phyloP scores from a whole-genome alignment of 1,140 invertebrate genomes.

The Cheumatopsyche charites region DNA sequence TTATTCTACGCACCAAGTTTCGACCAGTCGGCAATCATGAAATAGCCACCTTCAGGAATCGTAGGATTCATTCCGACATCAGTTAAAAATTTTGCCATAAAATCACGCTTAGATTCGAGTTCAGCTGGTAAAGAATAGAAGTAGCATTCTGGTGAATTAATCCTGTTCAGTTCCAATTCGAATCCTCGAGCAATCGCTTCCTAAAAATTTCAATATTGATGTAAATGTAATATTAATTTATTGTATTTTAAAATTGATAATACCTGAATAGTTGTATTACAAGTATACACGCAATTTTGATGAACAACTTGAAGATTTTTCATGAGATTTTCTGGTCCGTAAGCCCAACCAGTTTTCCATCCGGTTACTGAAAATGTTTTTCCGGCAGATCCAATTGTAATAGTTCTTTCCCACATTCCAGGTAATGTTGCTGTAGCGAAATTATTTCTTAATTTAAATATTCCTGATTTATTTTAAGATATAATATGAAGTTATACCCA shows the following conservation, averaged over 20 bases:
- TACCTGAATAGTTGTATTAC: slow-evolving; percentile 81
- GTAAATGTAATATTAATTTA: slow-evolving; percentile 26
- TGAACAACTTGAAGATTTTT: slow-evolving; percentile 85
- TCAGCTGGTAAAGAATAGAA: slow-evolving; percentile 79
- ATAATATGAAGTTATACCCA: slow-evolving; percentile 66
- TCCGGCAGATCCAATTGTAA: slow-evolving; percentile 96
- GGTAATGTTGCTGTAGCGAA: slow-evolving; percentile 85
- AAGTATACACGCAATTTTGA: slow-evolving; percentile 94
- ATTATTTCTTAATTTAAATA: slow-evolving; percentile 10
- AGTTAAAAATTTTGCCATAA: slow-evolving; percentile 75
- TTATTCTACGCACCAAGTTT: slow-evolving; percentile 63
- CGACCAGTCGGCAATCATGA: slow-evolving; percentile 94
- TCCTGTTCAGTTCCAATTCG: slow-evolving; percentile 80
- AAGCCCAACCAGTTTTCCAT: slow-evolving; percentile 97
- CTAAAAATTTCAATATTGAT: slow-evolving; percentile 55
- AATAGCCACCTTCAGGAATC: slow-evolving; percentile 95
- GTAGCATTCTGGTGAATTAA: slow-evolving; percentile 83
- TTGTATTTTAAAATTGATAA: neutral
- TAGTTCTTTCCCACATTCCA: slow-evolving; percentile 97
- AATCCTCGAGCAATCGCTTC: slow-evolving; percentile 92
- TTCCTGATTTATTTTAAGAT: slow-evolving; percentile 15
- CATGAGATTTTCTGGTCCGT: slow-evolving; percentile 83
- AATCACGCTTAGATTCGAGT: slow-evolving; percentile 84
- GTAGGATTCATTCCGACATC: slow-evolving; percentile 90
- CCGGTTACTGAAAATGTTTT: slow-evolving; percentile 98